A percentile compares a stretch with the other conserved stretches of the same genome.
Evolutionary conservation across 2,888 invertebrate genomes (phyloP).

Genomic region (Sycophila texana): DNA sequence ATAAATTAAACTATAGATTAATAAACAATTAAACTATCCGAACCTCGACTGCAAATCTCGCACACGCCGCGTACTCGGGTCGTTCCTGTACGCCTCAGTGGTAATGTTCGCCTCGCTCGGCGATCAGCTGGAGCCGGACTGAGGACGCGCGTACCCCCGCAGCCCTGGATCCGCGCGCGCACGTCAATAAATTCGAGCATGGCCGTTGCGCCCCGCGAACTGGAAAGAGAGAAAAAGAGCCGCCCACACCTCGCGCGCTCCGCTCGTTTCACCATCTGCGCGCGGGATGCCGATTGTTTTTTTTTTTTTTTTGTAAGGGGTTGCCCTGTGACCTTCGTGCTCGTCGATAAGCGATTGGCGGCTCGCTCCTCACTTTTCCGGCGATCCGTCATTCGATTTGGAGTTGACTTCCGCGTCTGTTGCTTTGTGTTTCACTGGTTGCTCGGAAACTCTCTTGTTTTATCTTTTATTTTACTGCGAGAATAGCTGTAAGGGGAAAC

Average conservation of each 20-base stretch:
- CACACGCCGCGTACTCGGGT: background rate
- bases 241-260: background rate
- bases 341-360: background rate
- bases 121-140: conserved; percentile 3
- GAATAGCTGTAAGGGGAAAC: no score
- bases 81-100: background rate
- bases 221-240: background rate
- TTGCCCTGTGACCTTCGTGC: background rate
- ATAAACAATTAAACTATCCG: background rate
- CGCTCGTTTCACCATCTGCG: background rate
- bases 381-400: background rate
- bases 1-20: background rate
- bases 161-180: conserved; percentile 47
- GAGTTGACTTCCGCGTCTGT: background rate
- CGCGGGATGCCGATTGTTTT: background rate
- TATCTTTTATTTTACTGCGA: no score
- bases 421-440: no score
- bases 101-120: conserved; percentile 1
- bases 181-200: conserved; percentile 74
- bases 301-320: background rate
- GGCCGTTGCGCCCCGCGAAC: conserved; percentile 55
- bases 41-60: background rate
- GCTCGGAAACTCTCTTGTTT: no score
- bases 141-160: background rate
- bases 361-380: background rate